Evolutionary conservation across 2,113 vertebrate species (phyloP), one percentile per base, ranked within the genome.

Genomic region (Ptychochromis oligacanthus): DNA sequence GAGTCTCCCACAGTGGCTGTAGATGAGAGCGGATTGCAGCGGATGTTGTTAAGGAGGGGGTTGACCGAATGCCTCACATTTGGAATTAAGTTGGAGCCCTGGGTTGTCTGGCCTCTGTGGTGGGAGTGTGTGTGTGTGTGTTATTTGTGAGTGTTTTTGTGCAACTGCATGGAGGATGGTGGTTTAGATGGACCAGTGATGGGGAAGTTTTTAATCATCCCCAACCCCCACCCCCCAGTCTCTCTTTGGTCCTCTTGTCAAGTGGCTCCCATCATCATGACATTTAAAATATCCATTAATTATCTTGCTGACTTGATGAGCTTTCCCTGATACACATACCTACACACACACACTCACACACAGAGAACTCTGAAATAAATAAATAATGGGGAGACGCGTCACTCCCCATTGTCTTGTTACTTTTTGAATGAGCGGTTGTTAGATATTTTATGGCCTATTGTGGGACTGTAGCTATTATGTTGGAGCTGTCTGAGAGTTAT

Each of bases 251-350:
- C 92, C 92, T 94, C 90, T 76, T 95, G 96, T 96, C 95, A 96
- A 95, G 93, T 93, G 93, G 90, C 90, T 95, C 94, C 95, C 93
- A 94, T 94, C 95, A 95, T 92, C 93, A 95, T 96, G 96, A 95
- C 96, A 96, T 97, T 96, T 96, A 96, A 96, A 96, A 95, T 96
- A 96, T 96, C 95, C 94, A 96, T 96, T 96, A 97, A 97, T 97
- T 97, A 96, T 94, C 93, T 93, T 81, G 81, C 91, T 92, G 91
- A 93, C 91, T 94, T 96, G 95, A 95, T 95, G 94, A 96, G 94
- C 90, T 93, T 95, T 94, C 84, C 58, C 62, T 72, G 76, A 82
- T 36, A 36, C 81, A 54, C 24, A 74, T 54, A 81, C 59, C 36
- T 59, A 2, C 12, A 43, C 11, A 43, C 12, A 43, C 40, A 43